phyloP scores from a whole-genome alignment of 2,888 invertebrate genomes.

The Caenorhabditis uteleia region DNA sequence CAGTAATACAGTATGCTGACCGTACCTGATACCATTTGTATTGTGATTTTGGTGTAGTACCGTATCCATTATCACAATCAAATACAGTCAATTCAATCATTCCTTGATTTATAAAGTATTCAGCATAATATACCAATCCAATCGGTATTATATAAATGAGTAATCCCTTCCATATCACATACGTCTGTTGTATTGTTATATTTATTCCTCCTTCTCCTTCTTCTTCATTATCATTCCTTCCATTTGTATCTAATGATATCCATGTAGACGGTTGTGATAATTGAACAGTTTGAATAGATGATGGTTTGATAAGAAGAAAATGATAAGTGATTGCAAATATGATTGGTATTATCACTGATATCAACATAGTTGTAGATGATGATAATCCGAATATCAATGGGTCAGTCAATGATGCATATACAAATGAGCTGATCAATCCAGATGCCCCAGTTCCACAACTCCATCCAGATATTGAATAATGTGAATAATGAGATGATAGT shows the following conservation, averaged over 20 bases:
- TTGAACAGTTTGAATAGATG: not conserved
- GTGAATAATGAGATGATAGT: constrained; percentile 18
- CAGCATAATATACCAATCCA: constrained; percentile 80
- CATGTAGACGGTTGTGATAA: not conserved
- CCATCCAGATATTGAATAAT: constrained; percentile 15
- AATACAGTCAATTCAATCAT: constrained; percentile 82
- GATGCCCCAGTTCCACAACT: constrained; percentile 22
- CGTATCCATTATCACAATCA: constrained; percentile 69
- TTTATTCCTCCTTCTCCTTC: not conserved
- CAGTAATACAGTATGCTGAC: too few species aligned
- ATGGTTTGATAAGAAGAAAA: not conserved
- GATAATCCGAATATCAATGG: constrained; percentile 10
- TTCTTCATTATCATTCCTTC: too few species aligned
- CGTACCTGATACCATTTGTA: constrained; percentile 84
- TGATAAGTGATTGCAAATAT: constrained; percentile 14
- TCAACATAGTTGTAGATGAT: constrained; percentile 14
- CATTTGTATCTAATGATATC: not conserved
- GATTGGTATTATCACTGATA: constrained; percentile 9
- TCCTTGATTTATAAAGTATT: constrained; percentile 87
- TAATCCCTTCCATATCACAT: constrained; percentile 68
- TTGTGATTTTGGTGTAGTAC: constrained; percentile 72
- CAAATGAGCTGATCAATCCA: constrained; percentile 15
- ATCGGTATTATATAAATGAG: constrained; percentile 79
- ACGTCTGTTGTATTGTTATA: not conserved
- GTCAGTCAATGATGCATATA: constrained; percentile 21